Base-by-base conservation (phyloP, 2,888 invertebrate species). In the Hoplodrina ambigua region DNA sequence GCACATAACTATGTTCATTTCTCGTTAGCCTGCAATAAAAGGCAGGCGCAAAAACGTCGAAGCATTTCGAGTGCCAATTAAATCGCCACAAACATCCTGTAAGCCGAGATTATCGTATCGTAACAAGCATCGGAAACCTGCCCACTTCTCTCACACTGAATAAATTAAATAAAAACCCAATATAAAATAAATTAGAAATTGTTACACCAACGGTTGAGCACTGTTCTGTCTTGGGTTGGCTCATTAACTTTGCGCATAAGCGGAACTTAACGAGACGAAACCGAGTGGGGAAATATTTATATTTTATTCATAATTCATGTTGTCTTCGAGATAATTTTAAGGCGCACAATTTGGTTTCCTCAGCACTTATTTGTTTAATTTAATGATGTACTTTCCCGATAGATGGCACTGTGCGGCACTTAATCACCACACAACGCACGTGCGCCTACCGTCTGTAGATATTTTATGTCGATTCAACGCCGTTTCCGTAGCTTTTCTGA, bases 51-150 rank as follows among this genome's bases (percentile, higher is more conserved):
- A 91, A 92, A 92, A 90, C 90, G 88, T 88, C 88, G 87, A 86
- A 89, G 91, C 91, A 93, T 92, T 92, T 90, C 91, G 91, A 91
- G 91, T 93, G 94, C 95, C 95, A 96, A 96, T 96, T 96, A 96
- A 95, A 94, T 89, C 88, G 88, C 87, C 89, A 89, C 92, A 91
- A 94, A 95, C 95, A 95, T 91, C 93, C 94, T 95, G 94, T 95
- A 95, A 92, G 92, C 89, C 90, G 87, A 94, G 93, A 95, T 95
- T 94, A 95, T 94, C 93, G 93, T 94, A 95, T 95, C 94, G 92
- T 88, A 89, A 95, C 95, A 94, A 91, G 91, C 91, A 95, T 95
- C 95, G 89, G 90, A 88, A 89, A 91, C 93, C 90, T 92, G 92
- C 92, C 89, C 91, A 93, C 93, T 94, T 90, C 93, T 91, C 92